phyloP scores from a whole-genome alignment of 2,113 vertebrate species.

The Colistium nudipinnis region DNA sequence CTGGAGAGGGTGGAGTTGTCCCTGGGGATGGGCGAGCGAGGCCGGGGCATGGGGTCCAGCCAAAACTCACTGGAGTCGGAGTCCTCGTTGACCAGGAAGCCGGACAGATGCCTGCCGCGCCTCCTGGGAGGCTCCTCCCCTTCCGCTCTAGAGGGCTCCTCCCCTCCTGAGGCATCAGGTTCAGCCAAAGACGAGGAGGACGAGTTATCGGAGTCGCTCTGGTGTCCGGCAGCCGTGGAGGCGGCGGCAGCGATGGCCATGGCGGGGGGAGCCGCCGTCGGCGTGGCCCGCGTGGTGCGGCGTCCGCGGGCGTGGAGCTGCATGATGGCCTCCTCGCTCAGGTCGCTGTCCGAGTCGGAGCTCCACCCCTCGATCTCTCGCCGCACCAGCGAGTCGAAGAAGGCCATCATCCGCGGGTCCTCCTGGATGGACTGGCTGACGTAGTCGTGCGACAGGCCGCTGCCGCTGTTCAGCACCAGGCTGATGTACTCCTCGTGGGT shows the following conservation, averaged over 20 bases:
- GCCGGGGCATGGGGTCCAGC: conserved; percentile 91
- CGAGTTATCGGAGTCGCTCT: conserved; percentile 90
- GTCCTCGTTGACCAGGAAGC: conserved; percentile 91
- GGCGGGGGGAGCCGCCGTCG: neutral
- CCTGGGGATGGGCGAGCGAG: conserved; percentile 91
- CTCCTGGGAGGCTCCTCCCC: conserved; percentile 52
- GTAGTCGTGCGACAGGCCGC: conserved; percentile 96
- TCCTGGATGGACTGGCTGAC: conserved; percentile 97
- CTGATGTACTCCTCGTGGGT: conserved; percentile 99
- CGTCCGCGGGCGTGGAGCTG: conserved; percentile 93
- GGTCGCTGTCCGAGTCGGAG: conserved; percentile 94
- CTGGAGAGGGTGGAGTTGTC: conserved; percentile 86
- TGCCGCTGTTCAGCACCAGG: conserved; percentile 96
- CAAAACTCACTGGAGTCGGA: conserved; percentile 84
- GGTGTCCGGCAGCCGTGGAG: conserved; percentile 4
- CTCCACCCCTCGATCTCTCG: conserved; percentile 98
- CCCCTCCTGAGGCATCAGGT: conserved; percentile 63
- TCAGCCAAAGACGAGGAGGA: conserved; percentile 85
- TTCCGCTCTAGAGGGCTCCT: conserved; percentile 42
- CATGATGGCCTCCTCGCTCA: conserved; percentile 95
- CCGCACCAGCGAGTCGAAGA: conserved; percentile 97
- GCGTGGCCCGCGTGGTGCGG: conserved; percentile 59
- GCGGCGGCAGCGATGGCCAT: conserved; percentile 10
- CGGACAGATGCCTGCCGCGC: conserved; percentile 73
- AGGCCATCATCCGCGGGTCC: conserved; percentile 99